Conservation (phyloP, 1,140 invertebrate species). For the Drosophila trapezifrons region DNA sequence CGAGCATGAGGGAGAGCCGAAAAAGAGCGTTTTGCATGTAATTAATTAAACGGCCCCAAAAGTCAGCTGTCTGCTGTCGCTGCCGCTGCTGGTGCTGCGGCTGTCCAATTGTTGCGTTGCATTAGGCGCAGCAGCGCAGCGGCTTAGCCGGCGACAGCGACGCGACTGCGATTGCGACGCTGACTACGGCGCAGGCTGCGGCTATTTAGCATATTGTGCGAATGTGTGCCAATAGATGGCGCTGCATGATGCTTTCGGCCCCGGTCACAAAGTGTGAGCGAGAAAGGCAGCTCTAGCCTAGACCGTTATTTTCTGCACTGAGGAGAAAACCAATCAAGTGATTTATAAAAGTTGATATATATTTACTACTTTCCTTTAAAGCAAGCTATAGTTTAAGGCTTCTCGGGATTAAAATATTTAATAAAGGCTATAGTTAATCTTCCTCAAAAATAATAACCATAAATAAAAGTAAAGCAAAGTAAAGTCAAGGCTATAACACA, state of each 20-base stretch:
- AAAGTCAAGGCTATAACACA: too few relatives aligned
- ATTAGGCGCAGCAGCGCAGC: constrained; percentile 60
- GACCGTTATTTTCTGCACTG: constrained; percentile 28
- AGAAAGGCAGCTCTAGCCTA: constrained; percentile 21
- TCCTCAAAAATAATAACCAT: not conserved
- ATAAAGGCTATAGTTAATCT: not conserved
- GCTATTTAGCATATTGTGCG: constrained; percentile 76
- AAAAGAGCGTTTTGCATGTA: constrained; percentile 65
- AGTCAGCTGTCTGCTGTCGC: constrained; percentile 70
- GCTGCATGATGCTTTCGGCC: constrained; percentile 59
- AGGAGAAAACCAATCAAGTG: constrained; percentile 4
- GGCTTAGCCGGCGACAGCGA: constrained; percentile 47
- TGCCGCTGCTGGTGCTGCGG: constrained; percentile 38
- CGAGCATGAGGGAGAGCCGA: constrained; percentile 47
- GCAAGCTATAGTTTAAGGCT: too few relatives aligned
- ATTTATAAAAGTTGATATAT: not conserved
- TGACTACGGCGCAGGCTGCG: constrained; percentile 31
- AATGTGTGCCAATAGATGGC: constrained; percentile 81
- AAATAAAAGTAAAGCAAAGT: not conserved
- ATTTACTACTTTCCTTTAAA: too few relatives aligned
- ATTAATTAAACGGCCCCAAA: constrained; percentile 76
- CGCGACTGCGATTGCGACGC: constrained; percentile 24
- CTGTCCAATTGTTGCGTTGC: constrained; percentile 76
- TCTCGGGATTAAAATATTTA: too few relatives aligned
- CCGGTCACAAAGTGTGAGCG: constrained; percentile 17